phyloP scores from a whole-genome alignment of 35 echinoderm and acorn worm species.

The Apostichopus californicus region DNA sequence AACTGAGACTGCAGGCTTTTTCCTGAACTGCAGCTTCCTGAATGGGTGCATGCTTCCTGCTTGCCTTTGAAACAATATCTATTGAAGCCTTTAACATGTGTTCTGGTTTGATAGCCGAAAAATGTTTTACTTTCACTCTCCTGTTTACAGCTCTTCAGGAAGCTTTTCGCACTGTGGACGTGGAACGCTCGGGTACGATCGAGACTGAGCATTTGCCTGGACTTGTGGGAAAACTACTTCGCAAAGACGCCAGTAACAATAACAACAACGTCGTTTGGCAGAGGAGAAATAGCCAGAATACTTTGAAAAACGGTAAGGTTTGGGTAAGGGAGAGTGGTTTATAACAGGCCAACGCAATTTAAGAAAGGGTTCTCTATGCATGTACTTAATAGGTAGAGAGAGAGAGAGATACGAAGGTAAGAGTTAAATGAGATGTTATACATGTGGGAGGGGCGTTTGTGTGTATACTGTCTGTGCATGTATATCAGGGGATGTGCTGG shows the following conservation, averaged over 20 bases:
- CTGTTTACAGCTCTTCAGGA: conserved; percentile 47
- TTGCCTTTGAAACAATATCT: conserved; percentile 9
- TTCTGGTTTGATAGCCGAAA: background rate
- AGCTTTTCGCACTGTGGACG: conserved; percentile 43
- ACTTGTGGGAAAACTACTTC: conserved; percentile 15
- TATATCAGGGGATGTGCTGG: too few species aligned
- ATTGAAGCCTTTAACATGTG: background rate
- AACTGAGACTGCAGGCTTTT: background rate
- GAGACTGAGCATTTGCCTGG: conserved; percentile 21
- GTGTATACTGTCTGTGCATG: too few species aligned
- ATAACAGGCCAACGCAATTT: too few species aligned
- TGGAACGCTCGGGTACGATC: conserved; percentile 34
- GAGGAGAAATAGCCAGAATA: conserved; percentile 27
- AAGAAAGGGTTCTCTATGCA: too few species aligned
- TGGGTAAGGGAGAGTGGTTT: background rate
- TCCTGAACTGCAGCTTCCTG: conserved; percentile 38
- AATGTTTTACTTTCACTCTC: background rate
- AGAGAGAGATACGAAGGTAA: too few species aligned
- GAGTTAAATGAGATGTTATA: too few species aligned
- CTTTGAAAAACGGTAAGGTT: conserved; percentile 32
- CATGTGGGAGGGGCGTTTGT: too few species aligned
- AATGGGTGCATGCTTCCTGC: conserved; percentile 33
- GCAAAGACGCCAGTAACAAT: conserved; percentile 18
- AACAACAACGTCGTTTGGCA: conserved; percentile 29
- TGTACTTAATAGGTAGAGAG: too few species aligned